These are phyloP conservation scores for Coregonus sp. DNA, from an alignment of 2,797 vertebrate species.

Conservation along the genomic window DNA sequence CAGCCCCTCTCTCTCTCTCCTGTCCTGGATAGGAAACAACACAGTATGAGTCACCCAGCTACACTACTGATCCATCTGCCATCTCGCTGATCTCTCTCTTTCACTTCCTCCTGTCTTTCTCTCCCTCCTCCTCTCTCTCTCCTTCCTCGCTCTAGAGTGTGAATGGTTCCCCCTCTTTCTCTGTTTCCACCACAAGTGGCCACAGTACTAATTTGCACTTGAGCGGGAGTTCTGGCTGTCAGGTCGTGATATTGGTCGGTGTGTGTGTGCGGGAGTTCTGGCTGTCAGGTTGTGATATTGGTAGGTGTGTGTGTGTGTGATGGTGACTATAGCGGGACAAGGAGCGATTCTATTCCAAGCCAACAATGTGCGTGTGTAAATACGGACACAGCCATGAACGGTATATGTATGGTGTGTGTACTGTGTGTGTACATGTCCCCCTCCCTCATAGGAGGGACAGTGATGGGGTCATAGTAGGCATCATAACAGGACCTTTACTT, in stretches of 20 bases:
- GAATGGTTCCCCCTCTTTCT: conserved; percentile 42
- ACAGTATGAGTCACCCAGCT: background rate
- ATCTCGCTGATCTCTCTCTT: conserved; percentile 27
- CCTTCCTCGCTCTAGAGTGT: conserved; percentile 19
- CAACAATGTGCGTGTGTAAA: conserved; percentile 36
- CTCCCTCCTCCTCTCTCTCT: conserved; percentile 19
- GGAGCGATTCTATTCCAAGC: conserved; percentile 49
- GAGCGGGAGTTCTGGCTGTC: conserved; percentile 50
- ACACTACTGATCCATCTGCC: conserved; percentile 45
- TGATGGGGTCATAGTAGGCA: background rate
- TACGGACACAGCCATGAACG: background rate
- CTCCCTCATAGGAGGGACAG: too few relatives aligned
- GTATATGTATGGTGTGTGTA: background rate
- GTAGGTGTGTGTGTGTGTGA: conserved; percentile 11
- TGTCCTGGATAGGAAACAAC: too few relatives aligned
- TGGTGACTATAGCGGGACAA: conserved; percentile 27
- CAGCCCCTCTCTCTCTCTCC: too few relatives aligned
- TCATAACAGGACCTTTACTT: background rate
- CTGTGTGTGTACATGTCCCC: too few relatives aligned
- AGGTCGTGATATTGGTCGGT: conserved; percentile 47
- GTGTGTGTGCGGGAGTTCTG: conserved; percentile 45
- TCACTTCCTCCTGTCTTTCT: conserved; percentile 26
- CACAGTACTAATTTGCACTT: conserved; percentile 71
- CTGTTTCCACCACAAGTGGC: conserved; percentile 62
- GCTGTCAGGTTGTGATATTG: conserved; percentile 59